phyloP scores from a whole-genome alignment of 2,797 vertebrate genomes.

The Premnoplex brunnescens region DNA sequence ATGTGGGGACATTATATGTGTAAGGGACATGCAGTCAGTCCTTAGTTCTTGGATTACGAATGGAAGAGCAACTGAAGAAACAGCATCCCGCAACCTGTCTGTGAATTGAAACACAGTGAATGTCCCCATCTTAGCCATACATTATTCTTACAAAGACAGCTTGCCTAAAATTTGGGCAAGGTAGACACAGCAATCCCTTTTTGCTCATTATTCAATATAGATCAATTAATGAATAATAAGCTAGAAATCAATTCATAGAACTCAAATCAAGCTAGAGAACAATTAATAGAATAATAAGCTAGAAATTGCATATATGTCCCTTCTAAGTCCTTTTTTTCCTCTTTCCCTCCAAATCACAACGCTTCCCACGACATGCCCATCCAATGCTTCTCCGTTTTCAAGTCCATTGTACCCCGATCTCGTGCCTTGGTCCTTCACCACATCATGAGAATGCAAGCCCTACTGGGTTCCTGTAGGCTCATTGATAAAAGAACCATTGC shows the following conservation, averaged over 20 bases:
- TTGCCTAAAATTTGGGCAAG: neutral
- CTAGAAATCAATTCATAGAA: neutral
- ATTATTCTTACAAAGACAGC: neutral
- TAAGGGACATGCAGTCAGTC: neutral
- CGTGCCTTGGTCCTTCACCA: neutral
- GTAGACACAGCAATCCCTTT: neutral
- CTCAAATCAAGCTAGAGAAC: neutral
- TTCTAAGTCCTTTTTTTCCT: neutral
- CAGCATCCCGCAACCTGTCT: neutral
- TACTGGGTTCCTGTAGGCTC: neutral
- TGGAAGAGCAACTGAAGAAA: neutral
- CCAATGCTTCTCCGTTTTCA: neutral
- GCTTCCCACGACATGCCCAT: neutral
- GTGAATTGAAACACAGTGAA: neutral
- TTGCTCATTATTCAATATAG: neutral
- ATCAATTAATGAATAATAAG: neutral
- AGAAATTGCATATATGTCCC: neutral
- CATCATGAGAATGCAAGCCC: neutral
- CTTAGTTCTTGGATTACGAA: neutral
- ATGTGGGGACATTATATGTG: rapidly evolving
- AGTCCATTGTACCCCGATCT: neutral
- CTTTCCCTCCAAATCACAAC: neutral
- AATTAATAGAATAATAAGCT: neutral
- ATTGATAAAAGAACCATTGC: neutral
- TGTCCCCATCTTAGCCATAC: neutral